Conservation (phyloP, 2,888 invertebrate genomes). For the Minunthozetes semirufus region DNA sequence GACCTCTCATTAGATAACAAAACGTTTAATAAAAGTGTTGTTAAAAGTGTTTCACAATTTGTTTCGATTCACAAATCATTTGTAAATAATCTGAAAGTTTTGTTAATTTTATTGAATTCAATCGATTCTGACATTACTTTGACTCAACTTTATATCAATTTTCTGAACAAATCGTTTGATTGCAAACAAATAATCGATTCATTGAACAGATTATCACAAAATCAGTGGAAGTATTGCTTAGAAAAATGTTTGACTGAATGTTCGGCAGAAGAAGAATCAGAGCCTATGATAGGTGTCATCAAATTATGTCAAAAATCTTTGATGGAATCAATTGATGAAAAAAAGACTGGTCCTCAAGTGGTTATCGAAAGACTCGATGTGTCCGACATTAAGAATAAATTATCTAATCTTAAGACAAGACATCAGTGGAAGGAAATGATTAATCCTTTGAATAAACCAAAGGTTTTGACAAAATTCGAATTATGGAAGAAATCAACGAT, state of each 20-base stretch:
- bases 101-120: background rate
- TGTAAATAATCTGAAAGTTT: slow-evolving; percentile 9
- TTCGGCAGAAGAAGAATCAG: background rate
- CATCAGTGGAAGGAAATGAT: slow-evolving; percentile 32
- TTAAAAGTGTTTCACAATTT: background rate
- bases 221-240: background rate
- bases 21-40: background rate
- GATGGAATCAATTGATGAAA: background rate
- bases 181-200: background rate
- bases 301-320: background rate
- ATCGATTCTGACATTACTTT: background rate
- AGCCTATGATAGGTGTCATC: background rate
- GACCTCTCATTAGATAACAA: background rate
- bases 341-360: background rate
- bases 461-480: slow-evolving; percentile 27
- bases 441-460: slow-evolving; percentile 17
- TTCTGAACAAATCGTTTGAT: background rate
- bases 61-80: background rate
- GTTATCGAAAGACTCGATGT: background rate
- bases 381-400: slow-evolving; percentile 26
- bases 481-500: slow-evolving; percentile 24
- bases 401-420: slow-evolving; percentile 26
- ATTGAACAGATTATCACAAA: slow-evolving; percentile 13
- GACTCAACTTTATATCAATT: background rate
- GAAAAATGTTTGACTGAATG: background rate